Evolutionary conservation across 2,113 vertebrate species (phyloP), one percentile per base, ranked within the genome.

Genomic region (Bubalus kerabau): DNA sequence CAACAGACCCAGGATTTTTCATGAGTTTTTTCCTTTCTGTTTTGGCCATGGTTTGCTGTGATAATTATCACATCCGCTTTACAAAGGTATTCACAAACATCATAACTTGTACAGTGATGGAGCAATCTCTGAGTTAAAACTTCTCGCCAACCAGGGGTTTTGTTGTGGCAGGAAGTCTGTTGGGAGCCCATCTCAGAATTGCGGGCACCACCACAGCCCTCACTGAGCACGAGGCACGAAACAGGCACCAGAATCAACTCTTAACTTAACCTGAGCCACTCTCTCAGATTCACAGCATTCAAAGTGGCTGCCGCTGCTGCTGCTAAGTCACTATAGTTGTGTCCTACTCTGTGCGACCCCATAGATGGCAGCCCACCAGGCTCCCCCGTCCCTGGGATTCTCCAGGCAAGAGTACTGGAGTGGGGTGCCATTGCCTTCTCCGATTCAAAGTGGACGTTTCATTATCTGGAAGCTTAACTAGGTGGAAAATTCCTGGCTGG

Each of bases 401-500:
- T 21, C 64, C 32, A 67, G 64, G 32, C 64, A 67, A 67, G 64
- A 19, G 8, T 21, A 67, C 64, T 21, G 64, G 64, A 36, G 64
- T 36, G 8, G 64, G n/a, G 8, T 67, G 64, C 32, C 64, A 67
- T 67, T 21, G 64, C 32, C n/a, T 67, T 67, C 64, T 21, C 64
- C 0, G 0, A 48, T 30, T 57, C 52, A 67, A 48, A 82, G 40
- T 19, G 57, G 14, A 64, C 0, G 0, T 67, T 74, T 46, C 57
- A 16, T 32, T 50, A 71, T 71, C 86, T 96, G 54, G 67, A 94
- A 89, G 74, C 62, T 76, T 91, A 86, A 76, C 48, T 40, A 2
- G n/a, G 40, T 96, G 92, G 60, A 93, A 93, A 96, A 91, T 74
- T 82, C 86, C 89, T 74, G 9, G 46, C 30, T 40, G 24, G 54